phyloP scores from a whole-genome alignment of 2,113 vertebrate genomes.

The Polyodon spathula region DNA sequence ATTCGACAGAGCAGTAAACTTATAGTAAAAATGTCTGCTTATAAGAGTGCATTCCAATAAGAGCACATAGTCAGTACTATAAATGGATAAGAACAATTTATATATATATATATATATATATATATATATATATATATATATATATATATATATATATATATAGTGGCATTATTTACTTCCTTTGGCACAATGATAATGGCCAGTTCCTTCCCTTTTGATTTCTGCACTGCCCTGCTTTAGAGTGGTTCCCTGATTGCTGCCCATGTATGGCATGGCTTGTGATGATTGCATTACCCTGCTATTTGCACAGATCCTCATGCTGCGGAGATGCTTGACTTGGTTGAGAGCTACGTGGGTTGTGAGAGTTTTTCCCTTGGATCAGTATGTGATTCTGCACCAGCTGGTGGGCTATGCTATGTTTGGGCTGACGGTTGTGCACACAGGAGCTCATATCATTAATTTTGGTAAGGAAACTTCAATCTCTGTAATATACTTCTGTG shows the following conservation, averaged over 20 bases:
- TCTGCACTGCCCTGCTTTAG: neutral
- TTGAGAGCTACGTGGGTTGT: slow-evolving; percentile 65
- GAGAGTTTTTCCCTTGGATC: slow-evolving; percentile 68
- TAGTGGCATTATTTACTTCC: too few species aligned
- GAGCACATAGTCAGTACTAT: too few species aligned
- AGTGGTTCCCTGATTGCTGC: slow-evolving; percentile 11
- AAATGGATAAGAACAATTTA: too few species aligned
- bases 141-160: too few species aligned
- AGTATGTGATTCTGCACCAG: slow-evolving; percentile 70
- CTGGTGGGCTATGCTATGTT: slow-evolving; percentile 66
- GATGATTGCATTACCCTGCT: neutral
- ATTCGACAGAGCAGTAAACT: too few species aligned
- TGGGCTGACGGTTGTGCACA: slow-evolving; percentile 52
- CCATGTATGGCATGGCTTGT: neutral
- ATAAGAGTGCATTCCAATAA: too few species aligned
- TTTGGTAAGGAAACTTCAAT: slow-evolving; percentile 54
- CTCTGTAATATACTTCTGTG: neutral
- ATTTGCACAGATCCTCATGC: slow-evolving; percentile 65
- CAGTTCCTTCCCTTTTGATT: too few species aligned
- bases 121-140: too few species aligned
- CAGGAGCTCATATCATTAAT: slow-evolving; percentile 59
- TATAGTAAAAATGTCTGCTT: too few species aligned
- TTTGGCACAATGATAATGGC: too few species aligned
- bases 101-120: too few species aligned
- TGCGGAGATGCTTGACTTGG: slow-evolving; percentile 72